Evolutionary conservation across 1,140 invertebrate species (phyloP).

Genomic region (Tenebrio molitor): DNA sequence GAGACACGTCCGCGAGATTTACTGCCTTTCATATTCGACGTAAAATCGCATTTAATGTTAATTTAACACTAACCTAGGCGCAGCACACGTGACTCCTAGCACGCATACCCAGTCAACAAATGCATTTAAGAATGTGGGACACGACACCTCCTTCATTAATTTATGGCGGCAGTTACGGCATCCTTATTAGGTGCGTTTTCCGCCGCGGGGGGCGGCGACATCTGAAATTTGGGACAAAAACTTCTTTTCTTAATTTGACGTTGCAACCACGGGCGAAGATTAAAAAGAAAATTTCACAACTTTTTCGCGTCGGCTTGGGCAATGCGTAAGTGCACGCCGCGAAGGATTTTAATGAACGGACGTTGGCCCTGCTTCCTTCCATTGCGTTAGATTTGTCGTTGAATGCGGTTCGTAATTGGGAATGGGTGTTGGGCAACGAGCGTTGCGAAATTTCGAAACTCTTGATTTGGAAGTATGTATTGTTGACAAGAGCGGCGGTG

Average conservation of each 20-base stretch:
- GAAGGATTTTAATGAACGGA: conserved; percentile 25
- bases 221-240: neutral
- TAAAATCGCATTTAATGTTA: conserved; percentile 11
- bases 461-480: neutral
- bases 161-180: neutral
- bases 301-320: neutral
- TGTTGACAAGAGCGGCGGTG: too few species aligned
- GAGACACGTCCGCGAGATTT: neutral
- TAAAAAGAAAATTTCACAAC: conserved; percentile 6
- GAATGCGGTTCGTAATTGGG: conserved; percentile 14
- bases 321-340: neutral
- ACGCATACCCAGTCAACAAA: conserved; percentile 15
- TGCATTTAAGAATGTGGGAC: conserved; percentile 24
- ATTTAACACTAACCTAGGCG: conserved; percentile 1
- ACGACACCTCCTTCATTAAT: conserved; percentile 14
- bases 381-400: conserved; percentile 24
- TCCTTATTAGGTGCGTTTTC: neutral
- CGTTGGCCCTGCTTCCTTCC: conserved; percentile 18
- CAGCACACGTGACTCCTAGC: conserved; percentile 24
- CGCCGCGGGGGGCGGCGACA: too few species aligned
- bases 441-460: conserved; percentile 7
- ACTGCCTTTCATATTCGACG: conserved; percentile 12
- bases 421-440: conserved; percentile 4
- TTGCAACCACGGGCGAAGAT: neutral
- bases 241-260: too few species aligned